These are phyloP conservation scores for Cyclopterus lumpus DNA, from an alignment of 2,797 vertebrate species.

Conservation along the genomic window DNA sequence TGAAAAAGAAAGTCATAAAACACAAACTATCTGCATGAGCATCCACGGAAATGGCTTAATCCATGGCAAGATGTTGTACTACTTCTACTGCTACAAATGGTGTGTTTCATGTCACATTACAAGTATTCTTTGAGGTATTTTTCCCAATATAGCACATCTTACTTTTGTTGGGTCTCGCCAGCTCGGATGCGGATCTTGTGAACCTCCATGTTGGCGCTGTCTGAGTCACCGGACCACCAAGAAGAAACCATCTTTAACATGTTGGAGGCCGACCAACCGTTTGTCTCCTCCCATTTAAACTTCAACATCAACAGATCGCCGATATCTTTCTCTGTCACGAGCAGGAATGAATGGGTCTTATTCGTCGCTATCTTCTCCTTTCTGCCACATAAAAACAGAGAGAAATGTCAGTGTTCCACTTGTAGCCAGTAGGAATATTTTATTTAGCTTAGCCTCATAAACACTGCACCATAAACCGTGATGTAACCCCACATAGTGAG, in stretches of 20 bases:
- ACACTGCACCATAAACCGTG: conserved; percentile 30
- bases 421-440: not conserved
- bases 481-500: conserved; percentile 1
- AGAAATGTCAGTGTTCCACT: not conserved
- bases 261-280: conserved; percentile 75
- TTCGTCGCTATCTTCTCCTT: conserved; percentile 79
- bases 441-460: conserved; percentile 15
- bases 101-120: not conserved
- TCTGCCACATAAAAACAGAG: conserved; percentile 51
- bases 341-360: conserved; percentile 83
- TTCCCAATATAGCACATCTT: conserved; percentile 13
- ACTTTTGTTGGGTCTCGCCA: conserved; percentile 85
- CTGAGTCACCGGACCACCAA: conserved; percentile 79
- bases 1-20: conserved; percentile 45
- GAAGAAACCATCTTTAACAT: conserved; percentile 78
- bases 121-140: not conserved
- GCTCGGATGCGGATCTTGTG: conserved; percentile 82
- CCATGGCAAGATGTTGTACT: not conserved
- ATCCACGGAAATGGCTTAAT: not conserved
- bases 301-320: conserved; percentile 84
- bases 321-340: conserved; percentile 83
- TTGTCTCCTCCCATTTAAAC: conserved; percentile 80
- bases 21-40: not conserved
- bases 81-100: not conserved
- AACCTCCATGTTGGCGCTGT: conserved; percentile 64